These are phyloP conservation scores for Papilio machaon DNA, from an alignment of 1,140 invertebrate species.

Conservation along the genomic window DNA sequence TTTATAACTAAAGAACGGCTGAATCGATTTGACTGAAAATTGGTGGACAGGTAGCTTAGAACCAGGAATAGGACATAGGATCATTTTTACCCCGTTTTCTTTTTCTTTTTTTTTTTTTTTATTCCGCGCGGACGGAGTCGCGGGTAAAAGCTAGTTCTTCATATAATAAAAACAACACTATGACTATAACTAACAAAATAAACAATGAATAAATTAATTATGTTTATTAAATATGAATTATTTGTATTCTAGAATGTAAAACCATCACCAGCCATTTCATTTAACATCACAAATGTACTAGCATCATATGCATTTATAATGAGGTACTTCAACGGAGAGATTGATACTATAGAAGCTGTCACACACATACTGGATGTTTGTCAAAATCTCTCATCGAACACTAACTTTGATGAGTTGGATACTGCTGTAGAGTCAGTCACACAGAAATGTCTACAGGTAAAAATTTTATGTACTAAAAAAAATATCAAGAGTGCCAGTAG, in stretches of 20 bases:
- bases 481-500: too few relatives aligned
- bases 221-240: background rate
- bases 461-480: constrained; percentile 34
- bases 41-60: background rate
- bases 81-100: background rate
- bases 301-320: constrained; percentile 85
- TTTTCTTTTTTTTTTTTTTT: too few relatives aligned
- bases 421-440: constrained; percentile 85
- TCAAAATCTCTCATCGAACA: constrained; percentile 83
- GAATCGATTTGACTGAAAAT: too few relatives aligned
- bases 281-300: constrained; percentile 87
- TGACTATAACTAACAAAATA: too few relatives aligned
- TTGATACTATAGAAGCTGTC: constrained; percentile 83
- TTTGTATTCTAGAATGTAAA: constrained; percentile 83
- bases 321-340: constrained; percentile 88
- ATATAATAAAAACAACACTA: too few relatives aligned
- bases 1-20: too few relatives aligned
- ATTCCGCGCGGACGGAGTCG: too few relatives aligned
- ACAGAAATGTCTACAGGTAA: constrained; percentile 82
- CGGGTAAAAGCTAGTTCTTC: too few relatives aligned
- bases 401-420: constrained; percentile 83
- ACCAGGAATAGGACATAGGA: background rate
- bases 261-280: constrained; percentile 85
- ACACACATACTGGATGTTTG: constrained; percentile 84
- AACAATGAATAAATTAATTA: too few relatives aligned